Evolutionary conservation across 2,797 vertebrate species (phyloP).

Genomic region (Garrulus glandarius): DNA sequence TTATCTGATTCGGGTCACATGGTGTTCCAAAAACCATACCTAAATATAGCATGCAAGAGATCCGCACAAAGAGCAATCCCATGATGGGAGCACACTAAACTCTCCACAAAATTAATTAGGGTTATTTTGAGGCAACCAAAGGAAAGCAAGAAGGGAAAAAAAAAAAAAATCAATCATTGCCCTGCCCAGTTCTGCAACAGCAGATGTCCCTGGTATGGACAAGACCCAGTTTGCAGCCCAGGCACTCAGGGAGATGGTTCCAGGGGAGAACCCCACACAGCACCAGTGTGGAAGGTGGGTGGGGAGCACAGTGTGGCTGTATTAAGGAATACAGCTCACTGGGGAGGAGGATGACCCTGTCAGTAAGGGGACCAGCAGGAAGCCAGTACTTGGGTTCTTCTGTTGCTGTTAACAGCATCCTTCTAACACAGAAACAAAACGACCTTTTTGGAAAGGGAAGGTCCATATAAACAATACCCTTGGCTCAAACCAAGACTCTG

Average conservation of each 20-base stretch:
- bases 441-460: background rate
- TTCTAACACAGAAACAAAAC: background rate
- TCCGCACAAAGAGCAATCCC: conserved; percentile 44
- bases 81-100: conserved; percentile 53
- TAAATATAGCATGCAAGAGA: conserved; percentile 65
- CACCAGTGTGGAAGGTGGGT: background rate
- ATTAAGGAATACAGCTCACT: background rate
- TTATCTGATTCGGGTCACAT: conserved; percentile 67
- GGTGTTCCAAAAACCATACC: conserved; percentile 60
- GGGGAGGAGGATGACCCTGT: background rate
- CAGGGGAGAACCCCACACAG: background rate
- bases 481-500: background rate
- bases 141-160: background rate
- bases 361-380: background rate
- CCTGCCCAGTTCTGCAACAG: background rate
- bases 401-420: background rate
- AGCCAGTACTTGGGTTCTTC: background rate
- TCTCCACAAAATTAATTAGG: conserved; percentile 58
- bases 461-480: background rate
- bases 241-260: background rate
- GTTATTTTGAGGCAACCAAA: conserved; percentile 46
- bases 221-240: background rate
- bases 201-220: background rate
- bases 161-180: background rate
- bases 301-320: background rate